phyloP scores from a whole-genome alignment of 2,113 vertebrate species.

The Panthera uncia region DNA sequence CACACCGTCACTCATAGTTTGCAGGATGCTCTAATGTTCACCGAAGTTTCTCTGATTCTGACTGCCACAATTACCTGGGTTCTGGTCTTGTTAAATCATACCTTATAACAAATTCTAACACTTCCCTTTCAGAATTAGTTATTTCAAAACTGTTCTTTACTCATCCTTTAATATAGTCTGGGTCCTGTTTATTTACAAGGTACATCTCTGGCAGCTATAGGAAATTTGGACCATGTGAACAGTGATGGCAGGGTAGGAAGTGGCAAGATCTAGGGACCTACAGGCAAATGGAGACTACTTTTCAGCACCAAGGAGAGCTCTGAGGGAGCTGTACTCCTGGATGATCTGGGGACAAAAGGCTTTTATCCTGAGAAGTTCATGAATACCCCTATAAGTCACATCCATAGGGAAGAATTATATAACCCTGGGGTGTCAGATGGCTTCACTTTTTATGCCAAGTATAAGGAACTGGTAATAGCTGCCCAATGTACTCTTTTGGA shows the following conservation, averaged over 20 bases:
- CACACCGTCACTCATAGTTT: neutral
- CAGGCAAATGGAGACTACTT: neutral
- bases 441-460: conserved; percentile 13
- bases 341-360: neutral
- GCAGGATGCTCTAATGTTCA: neutral
- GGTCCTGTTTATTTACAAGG: neutral
- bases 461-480: neutral
- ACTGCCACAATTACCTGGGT: neutral
- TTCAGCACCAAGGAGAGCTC: conserved; percentile 79
- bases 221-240: neutral
- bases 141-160: neutral
- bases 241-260: neutral
- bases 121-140: neutral
- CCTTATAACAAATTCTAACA: neutral
- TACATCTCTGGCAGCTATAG: neutral
- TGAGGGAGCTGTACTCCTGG: neutral
- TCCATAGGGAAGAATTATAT: neutral
- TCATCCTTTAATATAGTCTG: neutral
- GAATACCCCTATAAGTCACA: neutral
- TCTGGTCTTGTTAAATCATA: neutral
- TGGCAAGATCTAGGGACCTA: neutral
- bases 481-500: neutral
- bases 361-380: neutral
- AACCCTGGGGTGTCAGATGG: neutral
- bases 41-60: neutral